Evolutionary conservation across 2,797 vertebrate genomes (phyloP).

Genomic region (Pseudomugil tenellus): DNA sequence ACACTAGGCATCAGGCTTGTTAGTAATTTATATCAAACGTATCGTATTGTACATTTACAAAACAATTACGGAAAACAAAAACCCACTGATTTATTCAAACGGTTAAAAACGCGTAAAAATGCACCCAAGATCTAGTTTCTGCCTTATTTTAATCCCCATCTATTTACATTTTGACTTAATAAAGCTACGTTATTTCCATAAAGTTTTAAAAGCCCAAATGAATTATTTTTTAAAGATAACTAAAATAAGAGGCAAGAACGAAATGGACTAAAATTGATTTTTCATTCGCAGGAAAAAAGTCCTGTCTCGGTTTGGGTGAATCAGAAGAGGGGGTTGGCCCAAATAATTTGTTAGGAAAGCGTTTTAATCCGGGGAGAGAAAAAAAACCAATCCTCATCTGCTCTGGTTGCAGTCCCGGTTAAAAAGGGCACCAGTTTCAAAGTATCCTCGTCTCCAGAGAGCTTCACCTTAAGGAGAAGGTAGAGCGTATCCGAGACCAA

Average conservation of each 20-base stretch:
- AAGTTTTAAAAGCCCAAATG: background rate
- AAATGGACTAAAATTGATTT: slow-evolving; percentile 2
- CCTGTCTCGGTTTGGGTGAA: slow-evolving; percentile 24
- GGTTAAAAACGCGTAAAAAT: background rate
- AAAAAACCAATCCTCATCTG: slow-evolving; percentile 74
- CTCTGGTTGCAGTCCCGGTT: slow-evolving; percentile 57
- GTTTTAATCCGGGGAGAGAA: slow-evolving; percentile 77
- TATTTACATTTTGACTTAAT: too few species aligned
- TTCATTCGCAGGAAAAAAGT: background rate
- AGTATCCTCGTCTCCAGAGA: slow-evolving; percentile 51
- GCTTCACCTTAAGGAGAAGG: slow-evolving; percentile 61
- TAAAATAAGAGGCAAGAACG: background rate
- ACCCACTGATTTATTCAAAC: background rate
- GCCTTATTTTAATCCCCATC: too few species aligned
- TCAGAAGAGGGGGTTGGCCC: slow-evolving; percentile 65
- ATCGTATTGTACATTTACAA: background rate
- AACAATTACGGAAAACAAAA: background rate
- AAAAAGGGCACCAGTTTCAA: slow-evolving; percentile 45
- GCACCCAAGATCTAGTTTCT: background rate
- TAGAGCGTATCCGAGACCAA: slow-evolving; percentile 51
- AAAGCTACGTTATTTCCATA: background rate
- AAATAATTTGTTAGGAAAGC: slow-evolving; percentile 73
- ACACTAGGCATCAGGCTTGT: background rate
- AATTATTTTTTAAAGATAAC: background rate
- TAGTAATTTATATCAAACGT: background rate